Percentiles rank a stretch among this genome's conserved stretches.
Conservation (phyloP, 1,140 invertebrate species). For the Caenorhabditis remanei region DNA sequence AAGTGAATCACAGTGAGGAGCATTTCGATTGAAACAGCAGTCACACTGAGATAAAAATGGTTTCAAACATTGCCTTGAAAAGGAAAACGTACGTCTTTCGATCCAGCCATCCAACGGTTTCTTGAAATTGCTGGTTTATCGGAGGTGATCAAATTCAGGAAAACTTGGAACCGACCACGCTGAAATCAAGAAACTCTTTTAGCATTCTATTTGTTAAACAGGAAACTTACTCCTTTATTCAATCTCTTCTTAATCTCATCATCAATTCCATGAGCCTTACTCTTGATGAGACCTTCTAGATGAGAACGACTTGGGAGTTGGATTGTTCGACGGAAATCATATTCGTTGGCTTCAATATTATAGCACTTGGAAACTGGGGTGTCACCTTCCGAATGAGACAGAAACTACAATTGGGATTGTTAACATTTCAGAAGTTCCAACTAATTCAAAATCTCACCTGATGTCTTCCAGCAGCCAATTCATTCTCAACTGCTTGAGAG, state of each 20-base stretch:
- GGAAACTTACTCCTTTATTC: conserved; percentile 74
- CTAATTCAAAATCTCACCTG: conserved; percentile 62
- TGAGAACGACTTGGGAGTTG: conserved; percentile 73
- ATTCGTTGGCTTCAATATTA: conserved; percentile 71
- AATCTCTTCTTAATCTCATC: conserved; percentile 76
- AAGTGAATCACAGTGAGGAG: conserved; percentile 70
- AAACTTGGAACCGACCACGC: conserved; percentile 77
- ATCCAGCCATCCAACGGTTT: conserved; percentile 75
- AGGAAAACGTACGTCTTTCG: conserved; percentile 69
- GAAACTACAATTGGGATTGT: conserved; percentile 1
- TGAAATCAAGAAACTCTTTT: conserved; percentile 61
- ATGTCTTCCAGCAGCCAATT: conserved; percentile 71
- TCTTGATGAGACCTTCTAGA: conserved; percentile 73
- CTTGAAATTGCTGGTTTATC: conserved; percentile 73
- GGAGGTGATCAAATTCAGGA: conserved; percentile 75
- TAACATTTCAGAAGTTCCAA: not conserved
- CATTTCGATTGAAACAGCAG: conserved; percentile 71
- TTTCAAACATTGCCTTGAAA: not conserved
- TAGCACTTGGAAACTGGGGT: conserved; percentile 65
- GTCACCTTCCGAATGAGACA: conserved; percentile 37
- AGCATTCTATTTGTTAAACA: not conserved
- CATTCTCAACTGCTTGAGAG: conserved; percentile 72
- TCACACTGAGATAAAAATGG: conserved; percentile 66
- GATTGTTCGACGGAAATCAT: conserved; percentile 74
- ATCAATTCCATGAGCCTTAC: conserved; percentile 77